Base-by-base conservation (phyloP, 2,113 vertebrate species). In the Leptocoma aspasia region DNA sequence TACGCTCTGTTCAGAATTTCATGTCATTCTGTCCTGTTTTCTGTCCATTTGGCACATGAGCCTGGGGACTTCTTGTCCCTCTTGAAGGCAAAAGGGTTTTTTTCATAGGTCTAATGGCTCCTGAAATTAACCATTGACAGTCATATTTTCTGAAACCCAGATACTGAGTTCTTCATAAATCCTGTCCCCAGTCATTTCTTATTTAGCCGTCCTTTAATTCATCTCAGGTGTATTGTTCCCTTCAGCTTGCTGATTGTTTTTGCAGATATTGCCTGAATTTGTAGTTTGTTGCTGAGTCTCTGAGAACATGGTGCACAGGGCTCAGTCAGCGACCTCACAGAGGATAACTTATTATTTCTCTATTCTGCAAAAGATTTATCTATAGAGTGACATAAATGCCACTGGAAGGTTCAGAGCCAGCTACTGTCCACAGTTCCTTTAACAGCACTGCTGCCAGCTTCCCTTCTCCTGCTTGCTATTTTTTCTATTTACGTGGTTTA, bases 231-330 rank as follows among this genome's bases (percentile, higher is more conserved):
- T 63, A 63, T 35, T 5, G 4, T 73, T 89, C 15, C 26, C 39
- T 86, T 91, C 84, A 63, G 33, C 13, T 56, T 61, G 56, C 20
- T 66, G 33, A 64, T 82, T 3, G 3, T 13, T 75, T 47, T 72
- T 64, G 44, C 1, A 0, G 42, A 26, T 66, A 27, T 85, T 0
- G 0, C 18, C 47, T 92, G 63, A 80, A 61, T 71, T 13, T 4
- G 1, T 37, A 28, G 31, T 57, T 80, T 69, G 20, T 72, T 93
- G 49, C 33, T 2, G 3, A 52, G 17, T 23, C 19, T 87, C 53
- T 66, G 28, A 82, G 53, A 79, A 33, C 15, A 26, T 10, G 9
- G 21, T 54, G 10, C 21, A 28, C 10, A 52, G 37, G 18, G 61
- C n/a, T 52, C 65, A 87, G 35, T 82, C 33, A 79, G 41, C 5